These are phyloP conservation scores for Crax fasciolata DNA, from an alignment of 2,797 vertebrate species.

Conservation along the genomic window DNA sequence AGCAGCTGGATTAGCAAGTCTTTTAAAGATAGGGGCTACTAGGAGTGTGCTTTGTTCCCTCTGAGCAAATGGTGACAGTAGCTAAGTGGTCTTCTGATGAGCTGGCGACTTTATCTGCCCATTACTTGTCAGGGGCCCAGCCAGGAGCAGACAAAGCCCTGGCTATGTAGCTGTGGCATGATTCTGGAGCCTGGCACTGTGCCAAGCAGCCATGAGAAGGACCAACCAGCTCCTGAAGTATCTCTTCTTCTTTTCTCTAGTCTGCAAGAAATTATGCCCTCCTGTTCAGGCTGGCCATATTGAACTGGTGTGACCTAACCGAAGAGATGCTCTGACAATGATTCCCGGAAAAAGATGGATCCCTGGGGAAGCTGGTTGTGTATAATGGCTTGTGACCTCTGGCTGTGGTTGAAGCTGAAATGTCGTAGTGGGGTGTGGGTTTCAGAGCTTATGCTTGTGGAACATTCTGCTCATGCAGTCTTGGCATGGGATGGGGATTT, in stretches of 20 bases:
- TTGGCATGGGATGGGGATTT: background rate
- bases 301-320: slow-evolving; percentile 32
- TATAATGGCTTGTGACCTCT: slow-evolving; percentile 40
- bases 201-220: background rate
- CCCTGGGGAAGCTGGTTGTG: slow-evolving; percentile 51
- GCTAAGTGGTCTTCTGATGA: background rate
- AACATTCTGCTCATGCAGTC: slow-evolving; percentile 5
- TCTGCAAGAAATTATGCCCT: background rate
- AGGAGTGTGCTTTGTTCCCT: background rate
- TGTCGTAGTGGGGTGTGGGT: background rate
- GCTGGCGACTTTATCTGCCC: background rate
- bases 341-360: slow-evolving; percentile 59
- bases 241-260: background rate
- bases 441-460: slow-evolving; percentile 42
- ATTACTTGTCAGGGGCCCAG: fast-evolving
- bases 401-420: slow-evolving; percentile 57
- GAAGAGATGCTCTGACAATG: background rate
- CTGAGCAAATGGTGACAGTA: background rate
- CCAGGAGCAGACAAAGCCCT: background rate
- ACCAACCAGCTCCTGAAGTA: background rate
- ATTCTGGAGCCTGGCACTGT: background rate
- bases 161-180: background rate
- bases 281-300: background rate
- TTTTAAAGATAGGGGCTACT: background rate
- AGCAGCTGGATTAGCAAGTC: background rate